Percentiles rank a stretch among this genome's conserved stretches.
These are phyloP conservation scores for Ornithoptera priamus DNA, from an alignment of 2,888 invertebrate species.

Conservation along the genomic window DNA sequence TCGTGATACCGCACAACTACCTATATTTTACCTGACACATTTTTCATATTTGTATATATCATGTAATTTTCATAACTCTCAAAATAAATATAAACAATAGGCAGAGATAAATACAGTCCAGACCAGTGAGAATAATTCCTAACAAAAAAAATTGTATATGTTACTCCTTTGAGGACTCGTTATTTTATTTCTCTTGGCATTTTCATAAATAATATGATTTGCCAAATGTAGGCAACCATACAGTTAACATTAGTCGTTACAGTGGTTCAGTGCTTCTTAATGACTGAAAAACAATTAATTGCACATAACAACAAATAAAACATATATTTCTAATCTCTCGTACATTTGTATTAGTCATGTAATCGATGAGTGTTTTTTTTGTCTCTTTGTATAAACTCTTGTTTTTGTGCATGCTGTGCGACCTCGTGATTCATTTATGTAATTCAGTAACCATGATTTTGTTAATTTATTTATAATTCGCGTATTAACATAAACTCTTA, in stretches of 20 bases:
- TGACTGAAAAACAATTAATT: constrained; percentile 17
- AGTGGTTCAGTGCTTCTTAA: constrained; percentile 6
- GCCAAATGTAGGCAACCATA: constrained; percentile 14
- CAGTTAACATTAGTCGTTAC: constrained; percentile 18
- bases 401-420: background rate
- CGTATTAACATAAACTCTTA: background rate
- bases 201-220: background rate
- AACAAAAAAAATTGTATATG: no score
- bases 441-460: background rate
- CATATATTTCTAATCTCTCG: constrained; percentile 11
- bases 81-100: no score
- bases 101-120: no score
- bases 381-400: background rate
- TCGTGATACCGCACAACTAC: no score
- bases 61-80: no score
- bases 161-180: background rate
- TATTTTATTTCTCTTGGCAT: background rate
- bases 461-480: background rate
- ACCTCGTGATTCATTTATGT: background rate
- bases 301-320: constrained; percentile 16
- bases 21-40: no score
- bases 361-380: constrained; percentile 3
- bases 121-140: no score
- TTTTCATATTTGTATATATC: no score
- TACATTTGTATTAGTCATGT: constrained; percentile 12